Evolutionary conservation across 2,888 invertebrate genomes (phyloP), one percentile per base, ranked within the genome.

Genomic region (Agrenia bidenticulata): DNA sequence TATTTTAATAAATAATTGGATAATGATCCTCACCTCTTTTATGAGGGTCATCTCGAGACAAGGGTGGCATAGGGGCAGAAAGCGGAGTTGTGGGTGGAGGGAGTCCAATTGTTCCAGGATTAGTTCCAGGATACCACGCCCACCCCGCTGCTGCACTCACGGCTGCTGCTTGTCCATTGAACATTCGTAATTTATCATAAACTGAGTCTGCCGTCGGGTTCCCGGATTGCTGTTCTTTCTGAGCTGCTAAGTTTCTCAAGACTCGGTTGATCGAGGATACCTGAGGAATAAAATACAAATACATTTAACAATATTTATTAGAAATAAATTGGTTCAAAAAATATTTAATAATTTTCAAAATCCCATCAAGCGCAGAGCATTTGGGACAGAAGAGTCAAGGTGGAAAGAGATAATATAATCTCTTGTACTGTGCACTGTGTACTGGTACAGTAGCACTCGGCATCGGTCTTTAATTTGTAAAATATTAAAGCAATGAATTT

Each of bases 221-320:
- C 51, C 86, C 86, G 51, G 88, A 88, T 77, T 92, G 92, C 81
- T 93, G 93, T 82, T 95, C 97, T 81, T 96, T 98, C 82, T 95
- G 94, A 58, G 94, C 92, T 26, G 96, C 94, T 78, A 98, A 85
- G 83, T 97, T 98, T 72, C 98, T 85, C 66, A 98, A 85, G 69
- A 98, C 98, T 77, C 98, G 89, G 85, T 98, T 98, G 82, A 98
- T 98, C 78, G 95, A 96, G 71, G 96, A 96, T 74, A 96, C 95
- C 95, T 96, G 85, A 39, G 15, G 15, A n/a, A n/a, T n/a, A n/a
- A n/a, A n/a, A n/a, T n/a, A n/a, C n/a, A n/a, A n/a, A n/a, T n/a
- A n/a, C n/a, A n/a, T n/a, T n/a, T n/a, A n/a, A n/a, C n/a, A n/a
- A n/a, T n/a, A n/a, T n/a, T n/a, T n/a, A n/a, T n/a, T n/a, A n/a